These are phyloP conservation scores for Sorex fumeus DNA, from an alignment of 2,113 vertebrate species.

Conservation along the genomic window DNA sequence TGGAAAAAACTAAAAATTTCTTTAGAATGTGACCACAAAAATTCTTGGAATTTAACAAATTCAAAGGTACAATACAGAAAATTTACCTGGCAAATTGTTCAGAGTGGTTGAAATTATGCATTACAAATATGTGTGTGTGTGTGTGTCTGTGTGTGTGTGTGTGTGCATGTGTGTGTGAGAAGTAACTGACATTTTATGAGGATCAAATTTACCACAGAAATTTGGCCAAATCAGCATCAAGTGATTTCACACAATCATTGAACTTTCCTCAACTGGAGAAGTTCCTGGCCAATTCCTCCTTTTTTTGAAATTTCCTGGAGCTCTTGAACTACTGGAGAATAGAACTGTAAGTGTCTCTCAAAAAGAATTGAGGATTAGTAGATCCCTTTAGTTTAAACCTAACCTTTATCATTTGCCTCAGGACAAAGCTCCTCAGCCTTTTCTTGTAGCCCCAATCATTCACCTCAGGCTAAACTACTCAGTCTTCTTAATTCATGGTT, in stretches of 20 bases:
- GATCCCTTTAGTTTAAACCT: neutral
- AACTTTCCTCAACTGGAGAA: slow-evolving; percentile 82
- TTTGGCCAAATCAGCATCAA: slow-evolving; percentile 85
- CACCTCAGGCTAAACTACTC: neutral
- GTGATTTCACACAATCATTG: slow-evolving; percentile 80
- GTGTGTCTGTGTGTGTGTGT: slow-evolving; percentile 70
- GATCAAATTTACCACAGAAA: slow-evolving; percentile 89
- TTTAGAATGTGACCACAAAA: slow-evolving; percentile 77
- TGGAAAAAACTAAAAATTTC: slow-evolving; percentile 67
- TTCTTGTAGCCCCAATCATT: neutral
- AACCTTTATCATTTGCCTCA: slow-evolving; percentile 40
- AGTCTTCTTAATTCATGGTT: neutral
- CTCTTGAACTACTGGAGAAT: slow-evolving; percentile 55
- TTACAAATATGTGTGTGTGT: slow-evolving; percentile 85
- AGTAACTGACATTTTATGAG: slow-evolving; percentile 88
- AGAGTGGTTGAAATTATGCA: slow-evolving; percentile 86
- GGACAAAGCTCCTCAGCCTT: neutral
- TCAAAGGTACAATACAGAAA: slow-evolving; percentile 83
- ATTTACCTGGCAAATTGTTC: slow-evolving; percentile 86
- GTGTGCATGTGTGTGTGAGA: slow-evolving; percentile 72
- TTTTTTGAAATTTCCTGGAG: slow-evolving; percentile 76
- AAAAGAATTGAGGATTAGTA: neutral
- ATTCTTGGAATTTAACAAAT: slow-evolving; percentile 83
- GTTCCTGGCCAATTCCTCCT: slow-evolving; percentile 72
- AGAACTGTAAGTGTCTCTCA: slow-evolving; percentile 27